phyloP scores from a whole-genome alignment of 1,140 invertebrate species.

The Drosophila pandora region DNA sequence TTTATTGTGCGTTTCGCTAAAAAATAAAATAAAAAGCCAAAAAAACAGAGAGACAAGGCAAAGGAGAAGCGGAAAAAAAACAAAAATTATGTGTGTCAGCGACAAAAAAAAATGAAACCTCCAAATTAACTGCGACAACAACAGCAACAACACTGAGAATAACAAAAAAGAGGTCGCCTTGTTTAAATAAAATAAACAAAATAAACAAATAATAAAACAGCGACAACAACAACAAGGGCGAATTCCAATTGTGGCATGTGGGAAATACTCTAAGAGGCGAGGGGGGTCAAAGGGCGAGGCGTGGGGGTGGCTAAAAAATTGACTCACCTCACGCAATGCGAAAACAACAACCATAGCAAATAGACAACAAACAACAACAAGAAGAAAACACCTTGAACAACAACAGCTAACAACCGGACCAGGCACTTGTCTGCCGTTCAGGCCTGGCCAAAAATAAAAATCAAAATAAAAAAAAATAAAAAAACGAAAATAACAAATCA shows the following conservation, averaged over 20 bases:
- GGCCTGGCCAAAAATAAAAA: conserved; percentile 38
- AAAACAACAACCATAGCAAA: conserved; percentile 26
- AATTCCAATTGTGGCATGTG: conserved; percentile 35
- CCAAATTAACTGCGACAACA: conserved; percentile 68
- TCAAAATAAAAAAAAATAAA: conserved; percentile 24
- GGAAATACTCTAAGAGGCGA: conserved; percentile 34
- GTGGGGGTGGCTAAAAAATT: conserved; percentile 15
- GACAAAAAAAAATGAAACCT: conserved; percentile 56
- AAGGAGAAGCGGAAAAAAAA: conserved; percentile 2
- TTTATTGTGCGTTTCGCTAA: conserved; percentile 60
- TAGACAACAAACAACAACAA: conserved; percentile 1
- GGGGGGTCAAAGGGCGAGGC: neutral
- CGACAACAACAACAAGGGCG: conserved; percentile 25
- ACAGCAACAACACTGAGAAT: conserved; percentile 18
- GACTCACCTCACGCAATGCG: conserved; percentile 54
- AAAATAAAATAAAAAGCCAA: conserved; percentile 10
- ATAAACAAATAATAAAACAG: conserved; percentile 5
- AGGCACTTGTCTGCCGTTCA: conserved; percentile 45
- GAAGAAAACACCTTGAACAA: conserved; percentile 25
- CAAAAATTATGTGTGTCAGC: conserved; percentile 69
- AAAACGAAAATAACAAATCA: conserved; percentile 26
- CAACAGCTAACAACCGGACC: conserved; percentile 38
- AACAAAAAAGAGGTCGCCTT: conserved; percentile 55
- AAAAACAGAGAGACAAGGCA: neutral
- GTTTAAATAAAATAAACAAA: conserved; percentile 62